Conservation (phyloP, 2,113 vertebrate genomes). For the Microcebus jonahi region DNA sequence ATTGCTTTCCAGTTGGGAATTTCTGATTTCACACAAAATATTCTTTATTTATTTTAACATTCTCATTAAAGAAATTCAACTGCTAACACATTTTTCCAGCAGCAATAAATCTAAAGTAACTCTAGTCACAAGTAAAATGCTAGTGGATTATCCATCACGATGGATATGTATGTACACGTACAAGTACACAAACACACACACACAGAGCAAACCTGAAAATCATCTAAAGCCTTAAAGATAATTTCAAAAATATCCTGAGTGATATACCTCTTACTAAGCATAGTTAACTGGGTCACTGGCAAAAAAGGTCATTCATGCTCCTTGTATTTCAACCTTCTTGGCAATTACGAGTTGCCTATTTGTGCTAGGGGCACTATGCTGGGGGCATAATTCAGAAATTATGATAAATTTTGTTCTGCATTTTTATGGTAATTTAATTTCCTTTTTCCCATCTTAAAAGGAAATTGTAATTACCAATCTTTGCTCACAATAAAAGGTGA, state of each 20-base stretch:
- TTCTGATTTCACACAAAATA: constrained; percentile 2
- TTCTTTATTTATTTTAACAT: neutral
- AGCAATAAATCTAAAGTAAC: neutral
- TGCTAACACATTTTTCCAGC: neutral
- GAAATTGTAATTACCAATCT: constrained; percentile 36
- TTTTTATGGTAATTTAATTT: constrained; percentile 47
- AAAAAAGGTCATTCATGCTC: neutral
- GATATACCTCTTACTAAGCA: neutral
- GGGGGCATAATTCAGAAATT: constrained; percentile 4
- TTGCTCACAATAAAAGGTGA: constrained; percentile 6
- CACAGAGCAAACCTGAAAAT: neutral
- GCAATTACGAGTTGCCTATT: neutral
- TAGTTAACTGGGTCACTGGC: neutral
- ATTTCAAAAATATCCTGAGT: neutral
- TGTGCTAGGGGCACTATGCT: neutral
- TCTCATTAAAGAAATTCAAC: neutral
- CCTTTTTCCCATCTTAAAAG: constrained; percentile 38
- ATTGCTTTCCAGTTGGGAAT: neutral
- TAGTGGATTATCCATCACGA: neutral
- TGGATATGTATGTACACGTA: neutral
- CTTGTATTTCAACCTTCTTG: neutral
- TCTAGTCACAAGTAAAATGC: neutral
- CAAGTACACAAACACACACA: neutral
- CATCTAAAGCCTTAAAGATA: constrained; percentile 4
- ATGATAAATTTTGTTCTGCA: neutral